Evolutionary conservation across 92 coral and sea anemone species (phyloP), one percentile per base, ranked within the genome.

Genomic region (Epizoanthus rinbou): DNA sequence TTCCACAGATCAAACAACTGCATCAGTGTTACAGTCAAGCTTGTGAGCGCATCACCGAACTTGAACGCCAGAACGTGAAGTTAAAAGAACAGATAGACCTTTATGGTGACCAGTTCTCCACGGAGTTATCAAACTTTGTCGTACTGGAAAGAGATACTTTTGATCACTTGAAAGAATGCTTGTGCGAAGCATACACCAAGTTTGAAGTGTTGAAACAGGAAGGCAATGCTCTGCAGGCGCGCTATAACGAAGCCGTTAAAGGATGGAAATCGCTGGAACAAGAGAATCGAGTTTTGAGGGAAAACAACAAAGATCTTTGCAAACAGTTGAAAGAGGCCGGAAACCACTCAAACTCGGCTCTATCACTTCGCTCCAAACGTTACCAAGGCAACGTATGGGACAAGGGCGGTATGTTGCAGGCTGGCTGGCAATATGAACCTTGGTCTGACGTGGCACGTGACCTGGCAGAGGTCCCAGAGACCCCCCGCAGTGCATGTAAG

Each of bases 141-240:
- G 15, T 78, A 59, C n/a, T 78, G 25, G 82, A 78, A 59, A 78
- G 62, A 43, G 82, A 78, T 22, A 78, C 72, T 8, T 78, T 59
- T 39, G 71, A 78, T 5, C 56, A 78, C 52, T 37, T 78, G 35
- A 78, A 78, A 63, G 82, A 78, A 78, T 78, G 82, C 22, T 62
- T 78, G 71, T 78, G 82, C 71, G 82, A 78, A 37, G 82, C 82
- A 11, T 62, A 59, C 70, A 69, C 70, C 22, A 78, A 78, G 53
- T 78, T 78, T 18, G 82, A 78, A 37, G 82, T 69, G 33, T 57
- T 78, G 5, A 78, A 62, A 78, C 82, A 78, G 43, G 82, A 78
- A 39, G 72, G 82, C 8, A 78, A 43, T 19, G 18, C 71, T 10
- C 47, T 78, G 10, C 58, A 78, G 62, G 58, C 70, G 35, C 72